Evolutionary conservation across 1,140 invertebrate species (phyloP).

Genomic region (Drosophila serrata): DNA sequence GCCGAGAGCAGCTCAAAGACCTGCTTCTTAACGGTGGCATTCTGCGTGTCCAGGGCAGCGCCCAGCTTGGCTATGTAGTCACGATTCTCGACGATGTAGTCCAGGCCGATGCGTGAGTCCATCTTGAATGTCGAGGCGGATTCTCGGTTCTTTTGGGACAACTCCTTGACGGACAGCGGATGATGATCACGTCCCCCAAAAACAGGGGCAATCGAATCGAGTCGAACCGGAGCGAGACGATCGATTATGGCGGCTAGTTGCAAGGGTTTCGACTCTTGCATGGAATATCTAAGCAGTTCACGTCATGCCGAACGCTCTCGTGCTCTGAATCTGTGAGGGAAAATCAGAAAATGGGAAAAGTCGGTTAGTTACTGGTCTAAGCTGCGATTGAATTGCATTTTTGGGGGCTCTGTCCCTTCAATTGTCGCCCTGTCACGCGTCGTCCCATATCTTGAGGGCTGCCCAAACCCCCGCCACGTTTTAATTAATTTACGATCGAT

Average conservation of each 20-base stretch:
- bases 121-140: conserved; percentile 84
- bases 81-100: conserved; percentile 97
- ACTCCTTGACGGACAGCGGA: background rate
- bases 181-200: conserved; percentile 38
- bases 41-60: conserved; percentile 93
- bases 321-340: conserved; percentile 69
- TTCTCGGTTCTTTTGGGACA: conserved; percentile 16
- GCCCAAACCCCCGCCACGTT: conserved; percentile 16
- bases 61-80: conserved; percentile 97
- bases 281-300: conserved; percentile 71
- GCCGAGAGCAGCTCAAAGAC: conserved; percentile 96
- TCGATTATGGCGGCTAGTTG: conserved; percentile 62
- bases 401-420: conserved; percentile 36
- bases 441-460: conserved; percentile 62
- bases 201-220: conserved; percentile 31
- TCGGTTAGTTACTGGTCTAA: conserved; percentile 36
- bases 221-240: conserved; percentile 49
- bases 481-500: conserved; percentile 76
- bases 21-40: conserved; percentile 95
- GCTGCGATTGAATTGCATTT: conserved; percentile 67
- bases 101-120: conserved; percentile 95
- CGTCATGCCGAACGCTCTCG: conserved; percentile 68
- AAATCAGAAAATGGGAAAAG: conserved; percentile 18
- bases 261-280: conserved; percentile 58
- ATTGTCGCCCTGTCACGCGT: conserved; percentile 55